These are phyloP conservation scores for Gadopsis marmoratus DNA, from an alignment of 2,797 vertebrate species.

Conservation along the genomic window DNA sequence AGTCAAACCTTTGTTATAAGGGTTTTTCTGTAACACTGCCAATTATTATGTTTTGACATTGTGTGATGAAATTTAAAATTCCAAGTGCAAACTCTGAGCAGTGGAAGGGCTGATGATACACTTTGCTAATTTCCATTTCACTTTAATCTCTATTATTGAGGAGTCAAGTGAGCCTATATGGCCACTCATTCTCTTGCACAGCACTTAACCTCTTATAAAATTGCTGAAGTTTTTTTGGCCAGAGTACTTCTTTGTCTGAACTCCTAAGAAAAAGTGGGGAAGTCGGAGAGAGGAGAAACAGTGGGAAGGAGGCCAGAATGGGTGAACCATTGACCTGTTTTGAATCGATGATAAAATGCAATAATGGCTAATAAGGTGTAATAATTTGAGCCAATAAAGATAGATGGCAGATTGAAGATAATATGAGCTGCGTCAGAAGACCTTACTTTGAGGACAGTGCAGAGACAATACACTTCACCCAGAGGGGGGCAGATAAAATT, in stretches of 20 bases:
- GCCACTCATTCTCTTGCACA: slow-evolving; percentile 47
- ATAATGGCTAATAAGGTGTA: slow-evolving; percentile 80
- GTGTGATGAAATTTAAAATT: slow-evolving; percentile 51
- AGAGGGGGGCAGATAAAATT: slow-evolving; percentile 69
- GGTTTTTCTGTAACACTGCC: slow-evolving; percentile 51
- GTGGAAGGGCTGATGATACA: slow-evolving; percentile 44
- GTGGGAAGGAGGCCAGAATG: slow-evolving; percentile 72
- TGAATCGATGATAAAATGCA: slow-evolving; percentile 78
- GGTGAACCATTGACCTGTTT: slow-evolving; percentile 71
- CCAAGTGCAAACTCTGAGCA: slow-evolving; percentile 56
- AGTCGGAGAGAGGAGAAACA: slow-evolving; percentile 69
- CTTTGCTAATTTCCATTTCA: slow-evolving; percentile 68
- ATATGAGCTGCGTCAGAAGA: slow-evolving; percentile 71
- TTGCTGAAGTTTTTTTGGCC: slow-evolving; percentile 70
- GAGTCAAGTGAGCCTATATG: slow-evolving; percentile 55
- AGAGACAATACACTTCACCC: slow-evolving; percentile 81
- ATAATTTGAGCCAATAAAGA: slow-evolving; percentile 83
- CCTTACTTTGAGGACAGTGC: slow-evolving; percentile 74
- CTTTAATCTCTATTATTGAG: slow-evolving; percentile 70
- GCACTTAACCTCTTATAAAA: slow-evolving; percentile 73
- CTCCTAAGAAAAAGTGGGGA: slow-evolving; percentile 47
- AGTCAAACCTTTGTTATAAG: slow-evolving; percentile 63
- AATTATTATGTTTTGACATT: slow-evolving; percentile 69
- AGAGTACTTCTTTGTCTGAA: slow-evolving; percentile 55
- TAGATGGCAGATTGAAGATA: slow-evolving; percentile 73